A percentile compares a stretch with the other conserved stretches of the same genome.
These are phyloP conservation scores for Bombus consobrinus DNA, from an alignment of 1,140 invertebrate species.

Conservation along the genomic window DNA sequence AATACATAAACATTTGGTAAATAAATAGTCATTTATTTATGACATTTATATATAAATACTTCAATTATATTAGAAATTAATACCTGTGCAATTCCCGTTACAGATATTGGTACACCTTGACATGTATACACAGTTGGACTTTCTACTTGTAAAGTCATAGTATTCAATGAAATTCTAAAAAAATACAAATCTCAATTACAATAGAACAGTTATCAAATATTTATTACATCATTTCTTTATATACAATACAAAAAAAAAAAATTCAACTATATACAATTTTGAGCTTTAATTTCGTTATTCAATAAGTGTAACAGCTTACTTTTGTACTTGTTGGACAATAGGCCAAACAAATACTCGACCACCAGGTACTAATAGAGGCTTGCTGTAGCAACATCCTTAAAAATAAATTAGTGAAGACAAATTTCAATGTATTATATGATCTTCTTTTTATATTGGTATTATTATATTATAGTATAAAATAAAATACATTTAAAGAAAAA, in stretches of 20 bases:
- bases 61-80: not conserved
- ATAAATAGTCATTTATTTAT: not conserved
- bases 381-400: slow-evolving; percentile 95
- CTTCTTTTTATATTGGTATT: not conserved
- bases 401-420: slow-evolving; percentile 18
- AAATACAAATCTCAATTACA: slow-evolving; percentile 41
- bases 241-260: not conserved
- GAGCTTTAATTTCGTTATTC: not conserved
- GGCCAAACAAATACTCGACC: slow-evolving; percentile 99
- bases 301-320: slow-evolving; percentile 82
- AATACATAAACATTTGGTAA: slow-evolving; percentile 13
- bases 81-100: slow-evolving; percentile 98
- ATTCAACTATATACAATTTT: not conserved
- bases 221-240: not conserved
- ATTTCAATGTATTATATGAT: not conserved
- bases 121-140: slow-evolving; percentile 97
- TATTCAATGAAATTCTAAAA: slow-evolving; percentile 95
- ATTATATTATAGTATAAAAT: not conserved
- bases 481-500: not conserved
- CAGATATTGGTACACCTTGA: slow-evolving; percentile 98
- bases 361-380: slow-evolving; percentile 95
- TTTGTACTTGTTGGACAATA: slow-evolving; percentile 95
- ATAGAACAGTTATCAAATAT: not conserved
- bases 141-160: slow-evolving; percentile 97
- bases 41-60: not conserved